These are phyloP conservation scores for Hydrotaea cyrtoneurina DNA, from an alignment of 2,888 invertebrate species.

Conservation along the genomic window DNA sequence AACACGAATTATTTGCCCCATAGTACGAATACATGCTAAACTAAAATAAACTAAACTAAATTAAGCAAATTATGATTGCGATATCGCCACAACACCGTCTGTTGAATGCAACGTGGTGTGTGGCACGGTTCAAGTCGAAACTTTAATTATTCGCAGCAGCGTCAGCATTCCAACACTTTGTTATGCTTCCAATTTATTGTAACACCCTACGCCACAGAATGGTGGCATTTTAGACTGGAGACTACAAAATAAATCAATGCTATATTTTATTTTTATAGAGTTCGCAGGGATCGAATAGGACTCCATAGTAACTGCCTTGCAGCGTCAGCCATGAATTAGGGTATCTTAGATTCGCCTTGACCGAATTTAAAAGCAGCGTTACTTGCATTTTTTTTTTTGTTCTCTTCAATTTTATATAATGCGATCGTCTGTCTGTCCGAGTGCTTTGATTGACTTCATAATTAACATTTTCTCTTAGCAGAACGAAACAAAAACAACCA, in stretches of 20 bases:
- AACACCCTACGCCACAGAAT: background rate
- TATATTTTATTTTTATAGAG: too few relatives aligned
- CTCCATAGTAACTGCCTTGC: too few relatives aligned
- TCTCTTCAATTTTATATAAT: background rate
- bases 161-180: background rate
- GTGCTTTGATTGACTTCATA: background rate
- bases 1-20: background rate
- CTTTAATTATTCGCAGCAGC: background rate
- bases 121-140: background rate
- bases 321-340: too few relatives aligned
- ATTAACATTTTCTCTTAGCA: constrained; percentile 11
- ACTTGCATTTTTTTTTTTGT: too few relatives aligned
- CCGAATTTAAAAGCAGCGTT: too few relatives aligned
- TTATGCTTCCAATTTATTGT: background rate
- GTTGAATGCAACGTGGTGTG: background rate
- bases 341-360: too few relatives aligned
- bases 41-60: background rate
- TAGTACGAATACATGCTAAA: background rate
- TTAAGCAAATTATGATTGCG: constrained; percentile 1
- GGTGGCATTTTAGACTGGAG: background rate
- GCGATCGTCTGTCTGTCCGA: background rate
- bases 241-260: too few relatives aligned
- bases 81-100: background rate
- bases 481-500: background rate
- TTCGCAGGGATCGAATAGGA: too few relatives aligned